phyloP scores from a whole-genome alignment of 2,888 invertebrate species.

The Diadegma fenestrale region DNA sequence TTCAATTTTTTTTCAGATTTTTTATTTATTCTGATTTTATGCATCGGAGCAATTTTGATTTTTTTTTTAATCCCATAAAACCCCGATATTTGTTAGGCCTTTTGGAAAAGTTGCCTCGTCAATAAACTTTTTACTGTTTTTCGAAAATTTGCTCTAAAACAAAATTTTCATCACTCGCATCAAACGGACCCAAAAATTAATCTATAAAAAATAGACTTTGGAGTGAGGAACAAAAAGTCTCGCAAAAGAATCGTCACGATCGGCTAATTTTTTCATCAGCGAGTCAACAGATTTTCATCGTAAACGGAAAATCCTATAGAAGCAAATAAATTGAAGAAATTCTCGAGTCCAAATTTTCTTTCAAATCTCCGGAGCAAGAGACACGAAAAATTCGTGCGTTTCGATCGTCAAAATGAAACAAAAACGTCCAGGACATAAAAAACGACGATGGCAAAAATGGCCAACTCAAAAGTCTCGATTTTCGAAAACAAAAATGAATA shows the following conservation, averaged over 20 bases:
- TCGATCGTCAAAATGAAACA: background rate
- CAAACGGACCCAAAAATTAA: background rate
- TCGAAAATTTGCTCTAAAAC: background rate
- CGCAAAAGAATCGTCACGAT: background rate
- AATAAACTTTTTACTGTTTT: background rate
- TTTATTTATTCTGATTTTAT: slow-evolving; percentile 19
- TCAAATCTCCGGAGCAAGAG: background rate
- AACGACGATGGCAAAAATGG: background rate
- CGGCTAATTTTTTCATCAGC: background rate
- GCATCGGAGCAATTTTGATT: slow-evolving; percentile 24
- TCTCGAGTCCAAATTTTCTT: background rate
- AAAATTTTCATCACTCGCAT: background rate
- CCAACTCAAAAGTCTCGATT: background rate
- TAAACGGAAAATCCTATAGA: background rate
- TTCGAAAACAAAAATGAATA: background rate
- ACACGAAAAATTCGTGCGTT: background rate
- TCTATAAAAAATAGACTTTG: background rate
- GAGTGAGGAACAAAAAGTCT: background rate
- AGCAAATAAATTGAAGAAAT: background rate
- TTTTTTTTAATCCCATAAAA: background rate
- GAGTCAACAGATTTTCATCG: background rate
- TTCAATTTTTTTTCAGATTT: background rate
- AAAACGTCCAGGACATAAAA: background rate
- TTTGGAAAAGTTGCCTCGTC: no score
- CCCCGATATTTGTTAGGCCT: background rate